Base-by-base conservation (phyloP, 2,113 vertebrate genomes). In the Chaetorhynchus papuensis region DNA sequence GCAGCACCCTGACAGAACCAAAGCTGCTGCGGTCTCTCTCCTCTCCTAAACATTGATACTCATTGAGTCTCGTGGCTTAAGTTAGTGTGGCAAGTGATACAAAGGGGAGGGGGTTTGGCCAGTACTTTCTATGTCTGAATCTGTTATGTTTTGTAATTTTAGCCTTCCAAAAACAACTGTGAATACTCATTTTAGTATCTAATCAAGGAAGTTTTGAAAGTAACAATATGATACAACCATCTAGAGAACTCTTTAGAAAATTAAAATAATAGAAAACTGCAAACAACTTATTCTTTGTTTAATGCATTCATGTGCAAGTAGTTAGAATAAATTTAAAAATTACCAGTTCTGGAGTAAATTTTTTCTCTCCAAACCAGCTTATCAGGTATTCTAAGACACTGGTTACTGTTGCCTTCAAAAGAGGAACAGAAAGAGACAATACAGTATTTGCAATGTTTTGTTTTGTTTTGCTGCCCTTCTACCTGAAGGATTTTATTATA, bases 271-370 rank as follows among this genome's bases (percentile, higher is more conserved):
- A 53, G 33, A 69, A 75, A 83, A 61, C 11, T 19, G 22, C 14
- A 26, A 74, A 39, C 23, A 61, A 39, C 61, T 52, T 71, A 72
- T 79, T 35, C 44, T 39, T 89, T 65, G 9, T 72, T 90, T 85
- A 72, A 90, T 30, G 23, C 1, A 3, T 77, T 94, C 7, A 35
- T 27, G 52, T 86, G 41, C 56, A 96, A 92, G 88, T 75, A 88
- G 89, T 82, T 95, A 95, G 31, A 96, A 94, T 71, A 82, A 94
- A 61, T 66, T 13, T 13, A 79, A 96, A 83, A 98, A 97, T 98
- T 98, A 99, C 99, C 99, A 99, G 92, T 97, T 99, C 99, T 86
- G 99, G 98, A 94, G 98, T 98, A 97, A 99, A 99, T 35, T 98
- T 97, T 83, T 94, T 98, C 92, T 99, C 99, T 96, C 98, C 98